These are phyloP conservation scores for Sebastiscus albofasciatus DNA, from an alignment of 2,797 vertebrate species.

Conservation along the genomic window DNA sequence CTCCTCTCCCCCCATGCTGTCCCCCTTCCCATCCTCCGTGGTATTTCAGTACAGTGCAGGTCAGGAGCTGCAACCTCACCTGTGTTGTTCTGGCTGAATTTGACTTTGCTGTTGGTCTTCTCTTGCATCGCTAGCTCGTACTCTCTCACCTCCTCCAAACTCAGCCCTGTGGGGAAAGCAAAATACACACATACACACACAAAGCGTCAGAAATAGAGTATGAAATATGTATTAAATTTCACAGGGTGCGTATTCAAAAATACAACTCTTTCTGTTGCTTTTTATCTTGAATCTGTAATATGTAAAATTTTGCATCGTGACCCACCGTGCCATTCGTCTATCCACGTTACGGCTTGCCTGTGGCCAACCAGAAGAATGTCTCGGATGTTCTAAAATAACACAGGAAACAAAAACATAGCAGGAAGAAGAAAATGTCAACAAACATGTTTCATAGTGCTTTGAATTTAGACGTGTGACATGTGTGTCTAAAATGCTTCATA, in stretches of 20 bases:
- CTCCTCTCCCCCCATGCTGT: background rate
- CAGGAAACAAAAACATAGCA: background rate
- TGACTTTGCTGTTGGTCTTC: slow-evolving; percentile 87
- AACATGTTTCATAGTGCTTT: background rate
- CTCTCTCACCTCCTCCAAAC: slow-evolving; percentile 83
- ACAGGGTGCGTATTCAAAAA: background rate
- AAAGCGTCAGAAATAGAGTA: background rate
- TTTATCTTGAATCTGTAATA: background rate
- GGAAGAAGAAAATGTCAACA: background rate
- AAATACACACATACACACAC: background rate
- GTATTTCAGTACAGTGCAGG: slow-evolving; percentile 50
- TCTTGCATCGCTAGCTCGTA: slow-evolving; percentile 83
- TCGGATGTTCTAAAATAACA: slow-evolving; percentile 78
- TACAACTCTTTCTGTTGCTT: background rate
- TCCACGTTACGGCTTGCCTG: slow-evolving; percentile 87
- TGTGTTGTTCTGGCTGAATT: slow-evolving; percentile 73
- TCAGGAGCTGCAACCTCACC: slow-evolving; percentile 72
- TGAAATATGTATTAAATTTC: slow-evolving; percentile 24
- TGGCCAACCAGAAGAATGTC: slow-evolving; percentile 88
- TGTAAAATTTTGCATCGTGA: slow-evolving; percentile 5
- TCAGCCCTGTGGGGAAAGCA: slow-evolving; percentile 77
- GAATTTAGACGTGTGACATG: background rate
- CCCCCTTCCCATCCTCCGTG: slow-evolving; percentile 30
- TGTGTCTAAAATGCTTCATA: background rate
- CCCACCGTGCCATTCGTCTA: slow-evolving; percentile 88